phyloP scores from a whole-genome alignment of 2,113 vertebrate species.

The Glaucomys volans region DNA sequence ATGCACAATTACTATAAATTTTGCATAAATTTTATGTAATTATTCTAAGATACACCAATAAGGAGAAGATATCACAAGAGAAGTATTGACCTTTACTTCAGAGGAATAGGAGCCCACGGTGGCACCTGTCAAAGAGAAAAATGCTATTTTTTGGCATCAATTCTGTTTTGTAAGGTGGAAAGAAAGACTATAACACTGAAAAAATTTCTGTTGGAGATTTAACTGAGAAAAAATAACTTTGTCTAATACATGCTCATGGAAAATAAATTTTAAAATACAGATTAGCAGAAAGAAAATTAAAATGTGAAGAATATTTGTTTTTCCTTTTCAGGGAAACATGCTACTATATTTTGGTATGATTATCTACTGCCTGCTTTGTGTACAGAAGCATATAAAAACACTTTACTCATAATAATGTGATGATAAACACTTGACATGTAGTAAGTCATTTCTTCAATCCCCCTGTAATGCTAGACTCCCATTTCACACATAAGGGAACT shows the following conservation, averaged over 20 bases:
- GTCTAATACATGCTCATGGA: neutral
- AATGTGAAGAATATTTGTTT: neutral
- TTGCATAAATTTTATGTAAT: neutral
- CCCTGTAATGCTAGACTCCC: rapidly evolving
- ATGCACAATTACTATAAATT: neutral
- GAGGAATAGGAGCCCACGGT: neutral
- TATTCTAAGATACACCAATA: neutral
- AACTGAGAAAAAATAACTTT: neutral
- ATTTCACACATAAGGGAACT: neutral
- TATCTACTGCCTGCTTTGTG: neutral
- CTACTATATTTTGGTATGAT: neutral
- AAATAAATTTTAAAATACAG: neutral
- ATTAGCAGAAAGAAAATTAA: constrained; percentile 17
- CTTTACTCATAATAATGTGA: neutral
- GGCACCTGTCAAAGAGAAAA: neutral
- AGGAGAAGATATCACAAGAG: neutral
- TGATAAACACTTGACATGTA: neutral
- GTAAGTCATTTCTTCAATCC: neutral
- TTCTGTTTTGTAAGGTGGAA: neutral
- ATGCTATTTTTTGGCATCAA: neutral
- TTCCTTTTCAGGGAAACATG: neutral
- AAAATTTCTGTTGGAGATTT: constrained; percentile 12
- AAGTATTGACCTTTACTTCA: neutral
- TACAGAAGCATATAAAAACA: neutral
- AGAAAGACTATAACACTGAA: neutral